Conservation (phyloP, 2,888 invertebrate genomes). For the Zhuqinia jingwanae region DNA sequence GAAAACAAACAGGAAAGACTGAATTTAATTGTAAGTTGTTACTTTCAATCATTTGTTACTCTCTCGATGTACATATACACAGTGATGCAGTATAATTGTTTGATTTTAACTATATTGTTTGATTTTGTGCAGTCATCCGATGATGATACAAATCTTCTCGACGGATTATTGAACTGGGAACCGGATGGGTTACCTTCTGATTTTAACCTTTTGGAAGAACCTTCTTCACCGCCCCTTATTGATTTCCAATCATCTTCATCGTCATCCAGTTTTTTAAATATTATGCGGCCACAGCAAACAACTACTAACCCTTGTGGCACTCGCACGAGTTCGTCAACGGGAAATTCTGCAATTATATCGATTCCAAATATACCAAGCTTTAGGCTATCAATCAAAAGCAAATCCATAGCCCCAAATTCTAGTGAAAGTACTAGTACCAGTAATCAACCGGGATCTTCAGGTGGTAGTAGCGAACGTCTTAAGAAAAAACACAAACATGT, state of each 20-base stretch:
- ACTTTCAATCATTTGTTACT: background rate
- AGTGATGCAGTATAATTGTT: too few species aligned
- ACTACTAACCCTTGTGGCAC: background rate
- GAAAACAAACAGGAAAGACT: conserved; percentile 38
- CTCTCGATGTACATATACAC: background rate
- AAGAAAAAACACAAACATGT: conserved; percentile 37
- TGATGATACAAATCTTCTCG: conserved; percentile 31
- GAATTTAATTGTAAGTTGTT: conserved; percentile 21
- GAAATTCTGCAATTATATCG: conserved; percentile 10
- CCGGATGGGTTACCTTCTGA: background rate
- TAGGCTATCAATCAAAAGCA: background rate
- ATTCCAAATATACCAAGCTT: conserved; percentile 4
- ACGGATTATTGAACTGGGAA: conserved; percentile 20
- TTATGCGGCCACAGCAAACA: conserved; percentile 22
- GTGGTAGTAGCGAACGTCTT: background rate
- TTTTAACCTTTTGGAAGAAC: background rate
- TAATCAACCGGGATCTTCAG: background rate
- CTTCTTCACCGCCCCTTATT: background rate
- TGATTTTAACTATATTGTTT: background rate
- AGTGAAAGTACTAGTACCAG: background rate
- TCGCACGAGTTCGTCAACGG: background rate
- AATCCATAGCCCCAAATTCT: background rate
- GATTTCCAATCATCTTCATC: conserved; percentile 42
- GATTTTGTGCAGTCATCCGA: conserved; percentile 1
- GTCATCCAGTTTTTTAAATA: conserved; percentile 15